These are phyloP conservation scores for Aramus guarauna DNA, from an alignment of 2,113 vertebrate species.

Conservation along the genomic window DNA sequence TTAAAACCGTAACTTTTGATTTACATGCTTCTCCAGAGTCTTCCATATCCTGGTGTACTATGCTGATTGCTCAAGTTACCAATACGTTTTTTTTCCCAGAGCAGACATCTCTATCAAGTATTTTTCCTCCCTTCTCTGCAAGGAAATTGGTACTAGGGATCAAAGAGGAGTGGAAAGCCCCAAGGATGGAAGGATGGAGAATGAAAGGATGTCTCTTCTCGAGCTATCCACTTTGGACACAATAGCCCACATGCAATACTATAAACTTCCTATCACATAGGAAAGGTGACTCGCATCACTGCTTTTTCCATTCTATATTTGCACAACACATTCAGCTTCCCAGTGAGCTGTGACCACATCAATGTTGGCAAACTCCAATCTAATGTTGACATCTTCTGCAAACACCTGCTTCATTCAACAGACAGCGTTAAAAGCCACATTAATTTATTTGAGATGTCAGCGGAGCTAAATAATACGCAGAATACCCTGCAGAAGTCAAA, in stretches of 20 bases:
- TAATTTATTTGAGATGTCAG: background rate
- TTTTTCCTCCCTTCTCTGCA: background rate
- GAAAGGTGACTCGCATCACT: background rate
- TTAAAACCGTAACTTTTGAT: background rate
- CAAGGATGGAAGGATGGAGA: background rate
- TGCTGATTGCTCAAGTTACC: background rate
- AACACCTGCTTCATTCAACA: background rate
- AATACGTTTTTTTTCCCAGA: accelerated
- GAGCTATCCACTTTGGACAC: accelerated
- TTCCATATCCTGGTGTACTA: background rate
- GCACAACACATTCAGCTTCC: background rate
- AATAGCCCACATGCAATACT: background rate
- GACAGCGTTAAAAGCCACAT: background rate
- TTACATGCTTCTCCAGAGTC: background rate
- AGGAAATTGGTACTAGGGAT: background rate
- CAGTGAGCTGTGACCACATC: background rate
- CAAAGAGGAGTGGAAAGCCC: background rate
- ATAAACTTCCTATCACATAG: background rate
- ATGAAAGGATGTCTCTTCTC: background rate
- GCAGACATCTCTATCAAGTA: accelerated
- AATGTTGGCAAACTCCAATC: background rate
- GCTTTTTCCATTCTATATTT: background rate
- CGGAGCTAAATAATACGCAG: background rate
- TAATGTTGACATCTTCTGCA: background rate
- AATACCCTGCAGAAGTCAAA: background rate